These are phyloP conservation scores for Actenoides lindsayi DNA, from an alignment of 2,113 vertebrate species.

Conservation along the genomic window DNA sequence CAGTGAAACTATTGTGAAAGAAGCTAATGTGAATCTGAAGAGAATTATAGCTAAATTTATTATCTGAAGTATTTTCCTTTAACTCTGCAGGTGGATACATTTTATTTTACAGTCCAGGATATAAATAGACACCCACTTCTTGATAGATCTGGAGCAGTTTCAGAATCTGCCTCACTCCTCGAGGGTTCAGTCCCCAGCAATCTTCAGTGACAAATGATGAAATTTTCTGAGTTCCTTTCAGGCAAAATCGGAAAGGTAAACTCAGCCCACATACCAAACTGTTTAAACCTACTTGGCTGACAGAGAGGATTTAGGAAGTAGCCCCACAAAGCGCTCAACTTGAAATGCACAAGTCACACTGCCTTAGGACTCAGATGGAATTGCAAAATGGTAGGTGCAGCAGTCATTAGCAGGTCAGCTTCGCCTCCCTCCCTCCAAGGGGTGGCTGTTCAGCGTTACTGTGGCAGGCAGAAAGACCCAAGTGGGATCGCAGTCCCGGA, in stretches of 20 bases:
- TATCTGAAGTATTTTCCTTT: conserved; percentile 32
- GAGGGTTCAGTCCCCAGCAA: not conserved
- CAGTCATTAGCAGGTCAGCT: not conserved
- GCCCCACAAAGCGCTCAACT: not conserved
- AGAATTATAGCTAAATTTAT: conserved; percentile 8
- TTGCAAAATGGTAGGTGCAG: not conserved
- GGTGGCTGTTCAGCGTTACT: not conserved
- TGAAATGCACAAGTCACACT: not conserved
- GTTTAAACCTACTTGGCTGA: not conserved
- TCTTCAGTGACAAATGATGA: not conserved
- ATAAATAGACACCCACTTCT: conserved; percentile 47
- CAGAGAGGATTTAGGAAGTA: not conserved
- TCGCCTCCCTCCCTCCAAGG: not conserved
- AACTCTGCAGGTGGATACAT: conserved; percentile 20
- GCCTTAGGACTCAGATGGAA: not conserved
- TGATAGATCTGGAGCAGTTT: conserved; percentile 12
- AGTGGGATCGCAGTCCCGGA: not conserved
- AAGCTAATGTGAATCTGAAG: not conserved
- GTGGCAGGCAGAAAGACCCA: not conserved
- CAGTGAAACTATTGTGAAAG: conserved; percentile 34
- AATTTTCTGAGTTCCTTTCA: not conserved
- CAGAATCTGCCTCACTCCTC: not conserved
- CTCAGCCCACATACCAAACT: not conserved
- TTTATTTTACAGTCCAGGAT: conserved; percentile 36
- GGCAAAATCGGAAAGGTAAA: not conserved